Evolutionary conservation across 64 coral and sea anemone genomes (phyloP).

Genomic region (Acropora yongei): DNA sequence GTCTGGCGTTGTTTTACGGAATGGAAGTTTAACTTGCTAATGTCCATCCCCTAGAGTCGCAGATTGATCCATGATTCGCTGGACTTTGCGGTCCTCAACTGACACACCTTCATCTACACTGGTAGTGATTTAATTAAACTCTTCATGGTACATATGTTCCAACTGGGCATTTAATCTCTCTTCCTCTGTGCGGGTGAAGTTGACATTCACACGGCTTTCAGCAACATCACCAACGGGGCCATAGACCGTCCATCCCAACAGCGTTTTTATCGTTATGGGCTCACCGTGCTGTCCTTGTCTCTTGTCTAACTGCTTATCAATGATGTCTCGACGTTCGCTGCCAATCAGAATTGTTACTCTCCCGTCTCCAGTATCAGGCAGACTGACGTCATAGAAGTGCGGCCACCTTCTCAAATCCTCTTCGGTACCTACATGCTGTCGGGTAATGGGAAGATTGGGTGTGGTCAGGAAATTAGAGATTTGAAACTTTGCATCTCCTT

Average conservation of each 20-base stretch:
- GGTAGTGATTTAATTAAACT: not conserved
- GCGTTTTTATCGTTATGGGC: not conserved
- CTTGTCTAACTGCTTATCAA: not conserved
- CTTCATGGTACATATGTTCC: not conserved
- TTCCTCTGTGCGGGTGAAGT: not conserved
- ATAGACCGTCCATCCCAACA: slow-evolving; percentile 61
- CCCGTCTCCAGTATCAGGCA: not conserved
- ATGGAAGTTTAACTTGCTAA: slow-evolving; percentile 72
- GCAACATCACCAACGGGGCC: slow-evolving; percentile 34
- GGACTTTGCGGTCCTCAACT: not conserved
- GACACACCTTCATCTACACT: not conserved
- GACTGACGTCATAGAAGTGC: not conserved
- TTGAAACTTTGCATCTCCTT: slow-evolving; percentile 47
- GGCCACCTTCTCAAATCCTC: not conserved
- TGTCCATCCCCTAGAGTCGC: slow-evolving; percentile 49
- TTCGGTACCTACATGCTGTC: not conserved
- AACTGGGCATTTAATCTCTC: not conserved
- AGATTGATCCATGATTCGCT: slow-evolving; percentile 51
- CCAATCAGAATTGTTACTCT: not conserved
- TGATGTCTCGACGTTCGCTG: not conserved
- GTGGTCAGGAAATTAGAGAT: slow-evolving; percentile 68
- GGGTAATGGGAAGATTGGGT: not conserved
- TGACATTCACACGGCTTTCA: not conserved
- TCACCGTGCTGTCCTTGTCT: not conserved
- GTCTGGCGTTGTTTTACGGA: slow-evolving; percentile 59